A percentile compares a stretch with the other conserved stretches of the same genome.
Conservation (phyloP, 2,113 vertebrate genomes). For the Oceanites oceanicus region DNA sequence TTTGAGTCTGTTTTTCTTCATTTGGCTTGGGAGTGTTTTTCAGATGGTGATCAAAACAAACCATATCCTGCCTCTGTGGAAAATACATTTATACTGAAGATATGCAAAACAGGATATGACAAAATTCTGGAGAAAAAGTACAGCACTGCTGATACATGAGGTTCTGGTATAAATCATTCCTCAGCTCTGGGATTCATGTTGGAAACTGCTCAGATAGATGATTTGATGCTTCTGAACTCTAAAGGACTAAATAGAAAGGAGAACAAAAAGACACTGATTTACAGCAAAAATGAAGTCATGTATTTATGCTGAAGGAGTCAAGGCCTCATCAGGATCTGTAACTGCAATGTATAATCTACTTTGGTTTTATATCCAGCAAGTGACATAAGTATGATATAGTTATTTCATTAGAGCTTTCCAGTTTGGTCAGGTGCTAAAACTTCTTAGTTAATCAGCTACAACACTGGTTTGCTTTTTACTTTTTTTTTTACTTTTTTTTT, state of each 20-base stretch:
- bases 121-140: slow-evolving; percentile 56
- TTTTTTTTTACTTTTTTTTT: not conserved
- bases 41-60: slow-evolving; percentile 59
- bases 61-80: slow-evolving; percentile 43
- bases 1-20: slow-evolving; percentile 59
- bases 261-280: slow-evolving; percentile 44
- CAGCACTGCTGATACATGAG: slow-evolving; percentile 15
- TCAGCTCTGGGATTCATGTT: slow-evolving; percentile 34
- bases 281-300: slow-evolving; percentile 21
- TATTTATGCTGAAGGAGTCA: slow-evolving; percentile 2
- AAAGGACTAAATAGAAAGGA: not conserved
- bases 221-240: slow-evolving; percentile 38
- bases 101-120: slow-evolving; percentile 69
- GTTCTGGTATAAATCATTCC: slow-evolving; percentile 67
- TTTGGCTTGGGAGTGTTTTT: slow-evolving; percentile 39
- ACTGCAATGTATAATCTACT: not conserved
- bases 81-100: slow-evolving; percentile 67
- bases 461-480: accelerated
- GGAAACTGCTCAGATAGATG: slow-evolving; percentile 46
- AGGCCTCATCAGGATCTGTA: not conserved
- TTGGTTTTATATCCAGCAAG: not conserved
- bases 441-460: not conserved
- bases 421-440: not conserved
- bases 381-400: not conserved
- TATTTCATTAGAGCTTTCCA: not conserved